Conservation (phyloP, 2,113 vertebrate genomes). For the Prunella fulvescens region DNA sequence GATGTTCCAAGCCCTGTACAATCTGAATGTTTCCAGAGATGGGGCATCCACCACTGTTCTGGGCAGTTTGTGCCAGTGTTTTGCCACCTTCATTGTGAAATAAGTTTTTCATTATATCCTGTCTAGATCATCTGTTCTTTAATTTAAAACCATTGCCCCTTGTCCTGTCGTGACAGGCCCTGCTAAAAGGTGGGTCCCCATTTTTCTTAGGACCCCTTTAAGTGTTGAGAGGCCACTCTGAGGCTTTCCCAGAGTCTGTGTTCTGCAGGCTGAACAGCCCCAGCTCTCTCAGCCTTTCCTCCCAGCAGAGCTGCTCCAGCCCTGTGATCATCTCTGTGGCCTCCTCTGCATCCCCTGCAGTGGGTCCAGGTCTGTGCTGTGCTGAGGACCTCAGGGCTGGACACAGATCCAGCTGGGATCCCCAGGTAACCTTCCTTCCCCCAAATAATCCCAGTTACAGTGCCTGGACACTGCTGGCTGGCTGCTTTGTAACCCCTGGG, state of each 20-base stretch:
- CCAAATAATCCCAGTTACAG: not conserved
- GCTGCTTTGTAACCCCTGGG: not conserved
- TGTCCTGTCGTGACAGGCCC: accelerated
- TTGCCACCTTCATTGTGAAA: not conserved
- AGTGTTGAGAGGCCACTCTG: not conserved
- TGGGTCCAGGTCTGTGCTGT: not conserved
- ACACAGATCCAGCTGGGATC: not conserved
- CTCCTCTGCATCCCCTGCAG: not conserved
- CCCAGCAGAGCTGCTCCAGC: not conserved
- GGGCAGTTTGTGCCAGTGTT: not conserved
- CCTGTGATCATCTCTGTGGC: not conserved
- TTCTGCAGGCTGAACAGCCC: not conserved
- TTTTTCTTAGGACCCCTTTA: not conserved
- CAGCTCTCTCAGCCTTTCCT: not conserved
- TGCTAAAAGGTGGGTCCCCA: not conserved
- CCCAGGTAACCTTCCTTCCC: not conserved
- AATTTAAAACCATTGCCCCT: not conserved
- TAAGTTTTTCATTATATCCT: not conserved
- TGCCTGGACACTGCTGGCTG: not conserved
- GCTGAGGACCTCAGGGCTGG: not conserved
- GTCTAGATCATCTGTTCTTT: not conserved
- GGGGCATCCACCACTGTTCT: not conserved
- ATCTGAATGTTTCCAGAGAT: not conserved
- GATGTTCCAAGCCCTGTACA: not conserved
- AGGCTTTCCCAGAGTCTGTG: not conserved